phyloP scores from a whole-genome alignment of 2,888 invertebrate genomes.

The Kryphioiulus occultus region DNA sequence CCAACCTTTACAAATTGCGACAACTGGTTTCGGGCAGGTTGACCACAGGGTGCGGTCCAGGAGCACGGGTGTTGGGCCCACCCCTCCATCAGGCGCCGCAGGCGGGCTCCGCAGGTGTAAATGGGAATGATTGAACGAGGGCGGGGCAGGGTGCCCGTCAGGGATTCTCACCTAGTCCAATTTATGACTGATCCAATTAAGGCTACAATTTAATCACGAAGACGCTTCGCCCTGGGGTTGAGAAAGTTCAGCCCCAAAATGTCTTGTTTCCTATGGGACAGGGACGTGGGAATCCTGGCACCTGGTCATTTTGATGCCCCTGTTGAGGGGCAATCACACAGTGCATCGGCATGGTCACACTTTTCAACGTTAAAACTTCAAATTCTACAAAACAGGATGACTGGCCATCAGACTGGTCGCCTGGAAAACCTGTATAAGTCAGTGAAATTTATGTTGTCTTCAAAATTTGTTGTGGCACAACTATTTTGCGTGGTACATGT shows the following conservation, averaged over 20 bases:
- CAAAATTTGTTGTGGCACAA: no score
- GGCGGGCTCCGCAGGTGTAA: slow-evolving; percentile 2
- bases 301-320: background rate
- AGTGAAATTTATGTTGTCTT: no score
- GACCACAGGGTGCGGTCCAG: background rate
- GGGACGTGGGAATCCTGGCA: background rate
- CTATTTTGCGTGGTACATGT: no score
- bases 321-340: background rate
- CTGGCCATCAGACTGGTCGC: no score
- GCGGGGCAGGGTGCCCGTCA: background rate
- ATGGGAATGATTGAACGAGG: background rate
- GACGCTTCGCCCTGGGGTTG: background rate
- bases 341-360: background rate
- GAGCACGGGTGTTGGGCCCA: background rate
- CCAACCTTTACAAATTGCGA: background rate
- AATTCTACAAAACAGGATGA: no score
- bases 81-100: background rate
- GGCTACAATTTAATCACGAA: background rate
- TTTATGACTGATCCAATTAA: background rate
- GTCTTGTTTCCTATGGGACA: background rate
- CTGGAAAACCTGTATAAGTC: no score
- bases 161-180: background rate
- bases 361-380: no score
- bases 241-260: background rate
- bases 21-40: background rate